A percentile compares a stretch with the other conserved stretches of the same genome.
Conservation (phyloP, 2,888 invertebrate species). For the Scrobipalpa atriplicella region DNA sequence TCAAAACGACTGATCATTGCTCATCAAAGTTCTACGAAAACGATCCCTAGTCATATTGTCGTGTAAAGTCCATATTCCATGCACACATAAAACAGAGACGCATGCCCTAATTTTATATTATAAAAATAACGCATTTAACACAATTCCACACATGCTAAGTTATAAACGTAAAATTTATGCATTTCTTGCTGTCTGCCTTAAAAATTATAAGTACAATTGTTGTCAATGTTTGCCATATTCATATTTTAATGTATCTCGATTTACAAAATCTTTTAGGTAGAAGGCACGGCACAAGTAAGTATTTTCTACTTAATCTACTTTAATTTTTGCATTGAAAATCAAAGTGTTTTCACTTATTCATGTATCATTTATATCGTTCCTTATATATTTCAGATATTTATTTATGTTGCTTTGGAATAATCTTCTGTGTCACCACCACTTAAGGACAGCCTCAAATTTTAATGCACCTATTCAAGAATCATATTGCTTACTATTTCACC, state of each 20-base stretch:
- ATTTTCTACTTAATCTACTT: slow-evolving; percentile 51
- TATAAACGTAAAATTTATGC: slow-evolving; percentile 30
- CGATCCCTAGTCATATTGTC: slow-evolving; percentile 32
- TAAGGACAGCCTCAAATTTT: slow-evolving; percentile 16
- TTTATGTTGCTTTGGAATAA: neutral
- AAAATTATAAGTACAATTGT: too few species aligned
- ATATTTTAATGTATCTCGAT: slow-evolving; percentile 31
- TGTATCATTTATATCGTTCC: neutral
- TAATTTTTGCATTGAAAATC: slow-evolving; percentile 24
- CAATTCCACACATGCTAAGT: slow-evolving; percentile 37
- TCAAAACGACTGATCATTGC: neutral
- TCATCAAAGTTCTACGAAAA: slow-evolving; percentile 36
- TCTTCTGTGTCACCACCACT: neutral
- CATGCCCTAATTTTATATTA: slow-evolving; percentile 43
- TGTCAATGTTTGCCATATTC: slow-evolving; percentile 31
- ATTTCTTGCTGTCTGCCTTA: slow-evolving; percentile 12
- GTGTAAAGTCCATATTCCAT: slow-evolving; percentile 49
- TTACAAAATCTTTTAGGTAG: slow-evolving; percentile 43
- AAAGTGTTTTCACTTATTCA: neutral
- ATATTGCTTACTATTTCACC: slow-evolving; percentile 42
- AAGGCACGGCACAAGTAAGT: slow-evolving; percentile 57
- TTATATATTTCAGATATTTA: neutral
- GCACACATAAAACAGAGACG: slow-evolving; percentile 59
- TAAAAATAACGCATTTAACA: slow-evolving; percentile 35
- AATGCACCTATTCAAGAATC: slow-evolving; percentile 32